Percentiles rank a stretch among this genome's conserved stretches.
Evolutionary conservation across 2,113 vertebrate species (phyloP).

Genomic region (Tichodroma muraria): DNA sequence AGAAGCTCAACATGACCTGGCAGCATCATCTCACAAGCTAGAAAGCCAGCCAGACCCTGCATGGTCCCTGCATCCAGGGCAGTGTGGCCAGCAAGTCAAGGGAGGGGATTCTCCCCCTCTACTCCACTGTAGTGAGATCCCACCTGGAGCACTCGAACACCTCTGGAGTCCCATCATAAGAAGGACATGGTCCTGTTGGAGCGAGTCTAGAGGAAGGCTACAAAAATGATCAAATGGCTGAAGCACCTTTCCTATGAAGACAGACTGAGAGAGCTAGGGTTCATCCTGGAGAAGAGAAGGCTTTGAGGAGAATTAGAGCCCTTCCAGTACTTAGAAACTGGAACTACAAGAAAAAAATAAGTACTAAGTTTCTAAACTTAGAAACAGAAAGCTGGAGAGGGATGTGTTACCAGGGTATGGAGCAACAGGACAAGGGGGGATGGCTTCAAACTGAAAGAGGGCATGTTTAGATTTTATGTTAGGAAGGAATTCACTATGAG

Average conservation of each 20-base stretch:
- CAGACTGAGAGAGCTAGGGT: not conserved
- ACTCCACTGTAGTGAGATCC: not conserved
- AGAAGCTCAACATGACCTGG: not conserved
- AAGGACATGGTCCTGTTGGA: not conserved
- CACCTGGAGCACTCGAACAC: not conserved
- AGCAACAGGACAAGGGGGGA: too few species aligned
- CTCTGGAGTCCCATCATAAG: not conserved
- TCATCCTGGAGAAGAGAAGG: not conserved
- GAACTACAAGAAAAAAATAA: too few species aligned
- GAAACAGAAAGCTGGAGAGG: too few species aligned
- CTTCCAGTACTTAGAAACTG: too few species aligned
- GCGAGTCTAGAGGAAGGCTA: not conserved
- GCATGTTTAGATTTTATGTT: too few species aligned
- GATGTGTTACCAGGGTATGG: too few species aligned
- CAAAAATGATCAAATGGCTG: not conserved
- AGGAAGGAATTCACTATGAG: too few species aligned
- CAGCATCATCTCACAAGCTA: not conserved
- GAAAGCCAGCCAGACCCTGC: not conserved
- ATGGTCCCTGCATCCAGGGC: not conserved
- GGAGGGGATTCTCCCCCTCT: not conserved
- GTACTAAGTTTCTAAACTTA: too few species aligned
- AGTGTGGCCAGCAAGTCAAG: accelerated
- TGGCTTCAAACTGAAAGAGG: too few species aligned
- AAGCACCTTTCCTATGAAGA: not conserved
- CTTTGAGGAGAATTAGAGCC: too few species aligned